Evolutionary conservation across 2,113 vertebrate genomes (phyloP), one percentile per base, ranked within the genome.

Genomic region (Paramormyrops kingsleyae): DNA sequence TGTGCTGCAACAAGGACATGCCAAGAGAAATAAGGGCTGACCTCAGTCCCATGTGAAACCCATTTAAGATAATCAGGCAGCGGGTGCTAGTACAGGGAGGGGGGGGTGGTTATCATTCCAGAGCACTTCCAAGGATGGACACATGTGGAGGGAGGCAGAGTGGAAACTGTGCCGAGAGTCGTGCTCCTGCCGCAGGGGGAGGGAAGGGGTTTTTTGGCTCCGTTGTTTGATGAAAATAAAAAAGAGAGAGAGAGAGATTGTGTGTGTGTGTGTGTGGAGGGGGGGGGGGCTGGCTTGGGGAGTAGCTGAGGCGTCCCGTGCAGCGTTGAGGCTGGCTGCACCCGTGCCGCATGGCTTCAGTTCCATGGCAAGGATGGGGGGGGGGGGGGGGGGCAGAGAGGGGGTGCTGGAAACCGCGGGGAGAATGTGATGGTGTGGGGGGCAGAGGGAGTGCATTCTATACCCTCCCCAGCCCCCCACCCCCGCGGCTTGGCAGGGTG

Each of bases 11-110:
- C 94, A 95, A 89, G 94, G 92, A 95, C 94, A 94, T 92, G 97
- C 97, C 97, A 98, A 97, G 95, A 97, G 97, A 97, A 97, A 97
- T 96, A 97, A 95, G 96, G 94, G 94, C 96, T 96, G 96, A 96
- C 97, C 96, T 96, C 96, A 96, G 94, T 94, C 91, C 95, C 97
- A 97, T 96, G 95, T 97, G 97, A 97, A 97, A 97, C 94, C 96
- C 94, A 97, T 97, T 97, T 96, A 93, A 95, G 95, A 96, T 96
- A 96, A 97, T 95, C 93, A 87, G 93, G 56, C 53, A 46, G 53
- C 39, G 46, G 92, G 59, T 66, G 35, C 90, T 74, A 31, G 59
- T 44, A 39, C 19, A 1, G 21, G 39, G 13, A n/a, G 92, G 84
- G 49, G 85, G 47, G 46, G 49, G 80, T 83, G 80, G 74, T 49